Conservation (phyloP, 1,140 invertebrate species). For the Sycobia sp. region DNA sequence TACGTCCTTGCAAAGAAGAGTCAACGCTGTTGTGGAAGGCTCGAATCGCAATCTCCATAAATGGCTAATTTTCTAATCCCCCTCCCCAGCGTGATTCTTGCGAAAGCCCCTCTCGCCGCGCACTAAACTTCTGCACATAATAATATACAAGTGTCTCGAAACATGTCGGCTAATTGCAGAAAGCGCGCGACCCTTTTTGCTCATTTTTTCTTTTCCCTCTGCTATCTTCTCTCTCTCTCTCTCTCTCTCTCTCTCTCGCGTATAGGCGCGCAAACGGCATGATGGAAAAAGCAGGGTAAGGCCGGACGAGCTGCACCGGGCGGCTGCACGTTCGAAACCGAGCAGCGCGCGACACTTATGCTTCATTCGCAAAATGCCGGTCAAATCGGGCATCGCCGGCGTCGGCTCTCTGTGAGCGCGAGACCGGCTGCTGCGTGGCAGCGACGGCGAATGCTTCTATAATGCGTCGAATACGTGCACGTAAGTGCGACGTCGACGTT, state of each 20-base stretch:
- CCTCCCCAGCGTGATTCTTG: background rate
- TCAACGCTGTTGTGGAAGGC: too few relatives aligned
- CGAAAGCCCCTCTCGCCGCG: background rate
- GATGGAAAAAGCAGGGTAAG: conserved; percentile 16
- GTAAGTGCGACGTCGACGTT: too few relatives aligned
- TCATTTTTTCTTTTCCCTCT: background rate
- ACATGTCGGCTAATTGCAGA: conserved; percentile 11
- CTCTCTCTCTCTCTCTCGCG: background rate
- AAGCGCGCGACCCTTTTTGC: background rate
- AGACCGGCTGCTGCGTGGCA: background rate
- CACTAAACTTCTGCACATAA: conserved; percentile 11
- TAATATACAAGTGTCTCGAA: conserved; percentile 22
- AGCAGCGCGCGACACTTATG: too few relatives aligned
- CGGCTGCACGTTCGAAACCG: too few relatives aligned
- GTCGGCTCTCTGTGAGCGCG: too few relatives aligned
- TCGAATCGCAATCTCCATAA: conserved; percentile 4
- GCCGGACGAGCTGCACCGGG: too few relatives aligned
- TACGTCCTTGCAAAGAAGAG: too few relatives aligned
- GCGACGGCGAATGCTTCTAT: too few relatives aligned
- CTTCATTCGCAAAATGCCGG: too few relatives aligned
- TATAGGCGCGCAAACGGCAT: too few relatives aligned
- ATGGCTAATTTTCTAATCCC: conserved; percentile 29
- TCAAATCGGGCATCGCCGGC: too few relatives aligned
- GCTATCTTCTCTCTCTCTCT: background rate
- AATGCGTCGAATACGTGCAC: too few relatives aligned